phyloP scores from a whole-genome alignment of 92 coral and sea anemone genomes.

The Epizoanthus ramosus region DNA sequence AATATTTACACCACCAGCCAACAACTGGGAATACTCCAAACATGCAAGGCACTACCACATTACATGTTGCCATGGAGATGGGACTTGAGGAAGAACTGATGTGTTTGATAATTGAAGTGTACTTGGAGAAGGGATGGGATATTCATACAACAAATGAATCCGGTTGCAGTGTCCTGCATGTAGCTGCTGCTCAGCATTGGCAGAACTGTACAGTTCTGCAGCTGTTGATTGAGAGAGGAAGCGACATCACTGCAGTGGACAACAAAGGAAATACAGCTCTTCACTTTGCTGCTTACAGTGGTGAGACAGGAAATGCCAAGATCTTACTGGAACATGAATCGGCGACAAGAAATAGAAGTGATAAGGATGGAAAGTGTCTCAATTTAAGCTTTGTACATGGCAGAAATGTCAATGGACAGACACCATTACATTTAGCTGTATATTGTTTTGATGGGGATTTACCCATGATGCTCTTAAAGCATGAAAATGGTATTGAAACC shows the following conservation, averaged over 20 bases:
- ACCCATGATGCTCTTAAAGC: not conserved
- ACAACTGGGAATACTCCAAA: not conserved
- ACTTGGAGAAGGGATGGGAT: slow-evolving; percentile 5
- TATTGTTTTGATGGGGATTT: not conserved
- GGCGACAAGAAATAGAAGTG: not conserved
- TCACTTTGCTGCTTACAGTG: not conserved
- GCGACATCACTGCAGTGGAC: not conserved
- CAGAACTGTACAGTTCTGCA: not conserved
- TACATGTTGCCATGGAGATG: not conserved
- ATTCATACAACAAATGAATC: not conserved
- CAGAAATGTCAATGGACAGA: not conserved
- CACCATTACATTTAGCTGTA: not conserved
- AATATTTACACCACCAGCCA: not conserved
- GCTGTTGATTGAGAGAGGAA: not conserved
- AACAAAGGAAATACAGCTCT: not conserved
- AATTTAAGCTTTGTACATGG: not conserved
- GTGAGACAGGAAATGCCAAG: not conserved
- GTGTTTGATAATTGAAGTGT: not conserved
- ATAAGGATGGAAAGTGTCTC: not conserved
- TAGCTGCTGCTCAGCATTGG: slow-evolving; percentile 2
- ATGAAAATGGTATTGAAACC: too few species aligned
- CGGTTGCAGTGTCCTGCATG: slow-evolving; percentile 2
- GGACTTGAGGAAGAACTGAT: not conserved
- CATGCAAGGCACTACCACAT: not conserved
- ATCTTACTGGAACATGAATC: not conserved